Evolutionary conservation across 2,113 vertebrate genomes (phyloP).

Genomic region (Sakesphorus luctuosus): DNA sequence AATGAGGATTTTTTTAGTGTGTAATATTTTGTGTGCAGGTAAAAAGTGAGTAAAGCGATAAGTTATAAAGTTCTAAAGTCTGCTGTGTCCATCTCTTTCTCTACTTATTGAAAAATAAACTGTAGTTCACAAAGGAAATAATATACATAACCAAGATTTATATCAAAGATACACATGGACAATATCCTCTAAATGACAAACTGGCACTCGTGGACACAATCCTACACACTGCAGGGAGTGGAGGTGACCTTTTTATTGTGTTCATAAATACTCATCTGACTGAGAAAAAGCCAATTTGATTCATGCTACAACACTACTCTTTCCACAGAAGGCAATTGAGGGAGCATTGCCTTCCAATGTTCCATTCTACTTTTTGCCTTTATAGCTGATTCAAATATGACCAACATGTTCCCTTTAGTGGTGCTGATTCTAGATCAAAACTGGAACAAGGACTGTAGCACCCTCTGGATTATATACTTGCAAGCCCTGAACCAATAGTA

Average conservation of each 20-base stretch:
- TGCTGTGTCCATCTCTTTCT: background rate
- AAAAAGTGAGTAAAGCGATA: background rate
- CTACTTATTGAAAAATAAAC: background rate
- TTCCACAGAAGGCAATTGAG: conserved; percentile 32
- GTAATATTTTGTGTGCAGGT: background rate
- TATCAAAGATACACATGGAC: background rate
- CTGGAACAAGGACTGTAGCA: background rate
- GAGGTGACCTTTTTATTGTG: conserved; percentile 50
- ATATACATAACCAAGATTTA: background rate
- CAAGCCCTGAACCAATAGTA: background rate
- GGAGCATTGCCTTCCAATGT: background rate
- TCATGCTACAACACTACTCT: background rate
- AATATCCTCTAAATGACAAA: background rate
- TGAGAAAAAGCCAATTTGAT: conserved; percentile 44
- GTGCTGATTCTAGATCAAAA: conserved; percentile 29
- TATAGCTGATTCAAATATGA: background rate
- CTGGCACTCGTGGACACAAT: background rate
- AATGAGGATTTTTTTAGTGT: background rate
- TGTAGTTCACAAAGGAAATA: background rate
- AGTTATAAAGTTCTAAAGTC: background rate
- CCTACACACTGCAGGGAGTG: background rate
- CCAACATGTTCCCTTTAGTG: background rate
- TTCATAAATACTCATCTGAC: conserved; percentile 26
- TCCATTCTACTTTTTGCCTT: background rate
- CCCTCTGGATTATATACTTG: background rate